A percentile compares a stretch with the other conserved stretches of the same genome.
These are phyloP conservation scores for Sitobion miscanthi DNA, from an alignment of 1,140 invertebrate genomes.

Conservation along the genomic window DNA sequence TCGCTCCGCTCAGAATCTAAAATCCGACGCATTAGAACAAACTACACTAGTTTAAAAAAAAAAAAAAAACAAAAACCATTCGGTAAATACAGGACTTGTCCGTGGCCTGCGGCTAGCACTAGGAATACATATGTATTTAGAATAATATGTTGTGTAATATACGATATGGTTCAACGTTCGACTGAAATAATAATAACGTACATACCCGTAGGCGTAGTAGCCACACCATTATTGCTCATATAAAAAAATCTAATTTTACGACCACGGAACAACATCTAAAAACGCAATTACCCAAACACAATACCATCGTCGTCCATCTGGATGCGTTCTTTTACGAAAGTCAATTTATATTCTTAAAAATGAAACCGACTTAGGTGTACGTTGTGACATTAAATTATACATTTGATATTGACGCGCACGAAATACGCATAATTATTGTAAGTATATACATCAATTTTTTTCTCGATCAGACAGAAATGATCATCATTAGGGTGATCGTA, in stretches of 20 bases:
- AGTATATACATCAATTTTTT: background rate
- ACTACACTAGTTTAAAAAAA: background rate
- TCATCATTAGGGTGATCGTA: background rate
- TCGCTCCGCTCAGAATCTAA: too few relatives aligned
- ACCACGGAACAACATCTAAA: background rate
- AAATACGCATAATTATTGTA: background rate
- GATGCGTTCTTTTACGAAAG: background rate
- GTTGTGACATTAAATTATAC: conserved; percentile 5
- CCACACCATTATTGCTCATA: background rate
- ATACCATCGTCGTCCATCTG: background rate
- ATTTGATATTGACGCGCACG: background rate
- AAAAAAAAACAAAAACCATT: background rate
- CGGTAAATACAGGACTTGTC: background rate
- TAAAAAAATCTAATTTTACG: conserved; percentile 23
- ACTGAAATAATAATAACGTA: conserved; percentile 18
- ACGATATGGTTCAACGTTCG: background rate
- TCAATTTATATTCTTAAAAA: background rate
- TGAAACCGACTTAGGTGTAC: background rate
- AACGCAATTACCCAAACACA: background rate
- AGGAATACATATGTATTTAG: background rate
- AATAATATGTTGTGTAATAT: background rate
- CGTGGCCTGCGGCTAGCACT: background rate
- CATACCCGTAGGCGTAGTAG: background rate
- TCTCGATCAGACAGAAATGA: background rate
- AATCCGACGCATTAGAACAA: background rate